These are phyloP conservation scores for Camponotus floridanus DNA, from an alignment of 1,140 invertebrate genomes.

Conservation along the genomic window DNA sequence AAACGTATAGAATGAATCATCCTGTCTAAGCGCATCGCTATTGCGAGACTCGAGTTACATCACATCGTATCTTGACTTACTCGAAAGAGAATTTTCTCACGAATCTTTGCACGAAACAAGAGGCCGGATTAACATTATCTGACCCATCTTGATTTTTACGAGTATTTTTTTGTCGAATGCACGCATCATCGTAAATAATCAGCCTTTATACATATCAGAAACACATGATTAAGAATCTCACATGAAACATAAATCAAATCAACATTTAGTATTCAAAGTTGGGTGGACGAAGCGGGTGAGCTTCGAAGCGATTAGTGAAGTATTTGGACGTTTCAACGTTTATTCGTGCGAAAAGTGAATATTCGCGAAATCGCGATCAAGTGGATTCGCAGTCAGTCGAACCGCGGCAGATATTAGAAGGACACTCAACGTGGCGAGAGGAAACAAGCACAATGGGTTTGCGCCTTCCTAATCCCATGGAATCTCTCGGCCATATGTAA, in stretches of 20 bases:
- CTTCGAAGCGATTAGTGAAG: neutral
- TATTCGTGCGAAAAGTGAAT: slow-evolving; percentile 61
- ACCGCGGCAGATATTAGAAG: slow-evolving; percentile 64
- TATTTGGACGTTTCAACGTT: neutral
- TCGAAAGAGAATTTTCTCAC: slow-evolving; percentile 27
- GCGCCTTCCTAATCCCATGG: slow-evolving; percentile 77
- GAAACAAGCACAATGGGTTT: slow-evolving; percentile 76
- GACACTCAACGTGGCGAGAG: slow-evolving; percentile 63
- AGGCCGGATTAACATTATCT: slow-evolving; percentile 70
- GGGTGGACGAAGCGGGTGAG: neutral
- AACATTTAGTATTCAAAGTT: neutral
- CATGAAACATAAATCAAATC: slow-evolving; percentile 2
- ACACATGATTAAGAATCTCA: neutral
- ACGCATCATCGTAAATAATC: slow-evolving; percentile 3
- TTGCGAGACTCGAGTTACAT: slow-evolving; percentile 28
- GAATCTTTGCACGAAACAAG: slow-evolving; percentile 59
- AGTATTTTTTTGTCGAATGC: slow-evolving; percentile 30
- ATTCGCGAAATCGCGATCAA: slow-evolving; percentile 41
- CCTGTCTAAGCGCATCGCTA: slow-evolving; percentile 16
- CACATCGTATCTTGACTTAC: slow-evolving; percentile 27
- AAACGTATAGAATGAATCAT: slow-evolving; percentile 9
- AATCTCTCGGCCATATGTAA: slow-evolving; percentile 81
- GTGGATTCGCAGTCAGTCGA: slow-evolving; percentile 37
- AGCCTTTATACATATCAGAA: neutral
- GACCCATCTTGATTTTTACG: slow-evolving; percentile 47